Evolutionary conservation across 2,888 invertebrate species (phyloP), one percentile per base, ranked within the genome.

Genomic region (Limulus polyphemus): DNA sequence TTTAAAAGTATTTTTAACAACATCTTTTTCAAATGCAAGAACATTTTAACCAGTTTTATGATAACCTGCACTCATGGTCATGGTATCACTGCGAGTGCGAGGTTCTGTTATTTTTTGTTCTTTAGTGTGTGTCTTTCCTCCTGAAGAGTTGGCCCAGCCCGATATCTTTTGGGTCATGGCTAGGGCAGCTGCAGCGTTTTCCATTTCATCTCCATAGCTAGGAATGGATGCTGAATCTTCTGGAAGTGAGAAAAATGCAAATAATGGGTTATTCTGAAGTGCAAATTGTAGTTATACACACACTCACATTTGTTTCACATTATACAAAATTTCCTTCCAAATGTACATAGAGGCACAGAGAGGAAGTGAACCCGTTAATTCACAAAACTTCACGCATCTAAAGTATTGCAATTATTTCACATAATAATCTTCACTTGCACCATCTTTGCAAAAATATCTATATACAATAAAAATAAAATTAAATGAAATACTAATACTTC

Each of bases 161-260:
- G 62, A 60, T 17, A 59, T 14, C 7, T 64, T 56, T 16, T 66
- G 66, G 47, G 66, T 74, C 58, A 74, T 68, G 16, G 73, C 71
- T 47, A 75, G 64, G 49, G 75, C 76, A 57, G 73, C 70, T 4
- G 72, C 73, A 17, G 75, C 75, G 64, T 71, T 72, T 63, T 75
- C 73, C 12, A 75, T 72, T 62, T 74, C 75, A 46, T 72, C 73
- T 55, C 72, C 71, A 58, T 63, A 69, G 60, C 70, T 70, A 60
- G 70, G 69, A 63, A 70, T 65, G 11, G 70, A 70, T 17, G 69
- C 63, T 11, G 68, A 69, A 59, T 70, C 70, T 59, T 70, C 69
- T 69, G 55, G 13, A 54, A 50, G 3, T 49, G 48, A 13, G 59
- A 56, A 57, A 65, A 57, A 55, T 55, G 0, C 50, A 32, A 7